These are phyloP conservation scores for Laothoe populi DNA, from an alignment of 2,888 invertebrate genomes.

Conservation along the genomic window DNA sequence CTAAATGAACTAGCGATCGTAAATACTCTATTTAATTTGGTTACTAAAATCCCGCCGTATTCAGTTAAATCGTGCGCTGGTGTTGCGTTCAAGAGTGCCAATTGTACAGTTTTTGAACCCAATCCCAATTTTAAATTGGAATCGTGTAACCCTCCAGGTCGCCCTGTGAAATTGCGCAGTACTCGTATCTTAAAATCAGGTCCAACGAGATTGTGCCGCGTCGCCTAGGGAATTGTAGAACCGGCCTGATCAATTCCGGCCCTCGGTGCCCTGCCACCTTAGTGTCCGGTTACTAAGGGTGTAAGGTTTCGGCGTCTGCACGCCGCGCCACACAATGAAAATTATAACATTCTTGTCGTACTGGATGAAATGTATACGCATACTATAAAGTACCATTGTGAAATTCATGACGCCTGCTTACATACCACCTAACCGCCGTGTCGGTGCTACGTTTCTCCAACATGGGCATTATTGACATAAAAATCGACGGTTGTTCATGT, in stretches of 20 bases:
- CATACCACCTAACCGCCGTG: neutral
- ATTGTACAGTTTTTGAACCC: too few species aligned
- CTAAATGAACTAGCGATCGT: too few species aligned
- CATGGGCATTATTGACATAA: neutral
- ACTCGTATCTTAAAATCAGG: constrained; percentile 44
- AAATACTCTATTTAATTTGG: too few species aligned
- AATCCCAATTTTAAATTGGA: too few species aligned
- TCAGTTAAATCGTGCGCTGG: too few species aligned
- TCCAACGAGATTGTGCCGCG: constrained; percentile 43
- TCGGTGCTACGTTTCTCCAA: constrained; percentile 2
- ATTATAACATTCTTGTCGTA: constrained; percentile 54
- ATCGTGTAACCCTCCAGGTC: too few species aligned
- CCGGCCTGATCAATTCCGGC: constrained; percentile 63
- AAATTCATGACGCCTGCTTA: constrained; percentile 32
- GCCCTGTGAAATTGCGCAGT: constrained; percentile 49
- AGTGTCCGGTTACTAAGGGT: constrained; percentile 67
- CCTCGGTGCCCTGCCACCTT: constrained; percentile 40
- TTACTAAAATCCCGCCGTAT: too few species aligned
- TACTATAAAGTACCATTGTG: constrained; percentile 33
- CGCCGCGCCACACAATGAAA: constrained; percentile 54
- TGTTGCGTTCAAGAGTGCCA: too few species aligned
- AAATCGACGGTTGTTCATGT: constrained; percentile 1
- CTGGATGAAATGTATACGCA: constrained; percentile 60
- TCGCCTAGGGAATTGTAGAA: constrained; percentile 38
- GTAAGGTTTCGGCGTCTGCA: constrained; percentile 65